Percentiles rank a stretch among this genome's conserved stretches.
These are phyloP conservation scores for Acomys russatus DNA, from an alignment of 2,797 vertebrate species.

Conservation along the genomic window DNA sequence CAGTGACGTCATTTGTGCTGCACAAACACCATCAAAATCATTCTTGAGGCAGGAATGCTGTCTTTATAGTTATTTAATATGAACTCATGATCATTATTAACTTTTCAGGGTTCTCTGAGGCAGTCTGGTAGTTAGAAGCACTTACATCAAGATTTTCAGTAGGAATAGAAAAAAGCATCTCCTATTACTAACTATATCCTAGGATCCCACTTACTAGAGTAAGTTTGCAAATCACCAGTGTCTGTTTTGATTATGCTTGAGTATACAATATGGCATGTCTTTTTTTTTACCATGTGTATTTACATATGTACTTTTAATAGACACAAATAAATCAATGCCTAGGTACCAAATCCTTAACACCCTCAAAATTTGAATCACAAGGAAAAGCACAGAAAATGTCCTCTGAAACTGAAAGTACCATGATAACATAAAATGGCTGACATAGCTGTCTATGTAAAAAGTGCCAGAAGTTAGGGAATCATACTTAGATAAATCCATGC, in stretches of 20 bases:
- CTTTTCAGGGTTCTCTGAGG: slow-evolving; percentile 22
- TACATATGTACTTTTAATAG: slow-evolving; percentile 65
- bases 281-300: slow-evolving; percentile 31
- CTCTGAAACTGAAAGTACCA: slow-evolving; percentile 76
- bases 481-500: slow-evolving; percentile 15
- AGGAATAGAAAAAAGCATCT: neutral
- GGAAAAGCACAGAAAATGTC: slow-evolving; percentile 79
- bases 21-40: slow-evolving; percentile 1
- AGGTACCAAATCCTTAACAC: slow-evolving; percentile 66
- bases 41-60: neutral
- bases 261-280: neutral
- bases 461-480: slow-evolving; percentile 69
- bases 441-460: slow-evolving; percentile 56
- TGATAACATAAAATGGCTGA: slow-evolving; percentile 66
- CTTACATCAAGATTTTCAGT: slow-evolving; percentile 40
- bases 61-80: slow-evolving; percentile 2
- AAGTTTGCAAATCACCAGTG: neutral
- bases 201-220: slow-evolving; percentile 24
- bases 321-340: slow-evolving; percentile 71
- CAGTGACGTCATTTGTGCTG: slow-evolving; percentile 20
- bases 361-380: slow-evolving; percentile 81
- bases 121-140: slow-evolving; percentile 32
- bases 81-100: slow-evolving; percentile 41
- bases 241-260: slow-evolving; percentile 52
- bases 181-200: slow-evolving; percentile 21